These are phyloP conservation scores for Petrocephalus sullivani DNA, from an alignment of 2,797 vertebrate species.

Conservation along the genomic window DNA sequence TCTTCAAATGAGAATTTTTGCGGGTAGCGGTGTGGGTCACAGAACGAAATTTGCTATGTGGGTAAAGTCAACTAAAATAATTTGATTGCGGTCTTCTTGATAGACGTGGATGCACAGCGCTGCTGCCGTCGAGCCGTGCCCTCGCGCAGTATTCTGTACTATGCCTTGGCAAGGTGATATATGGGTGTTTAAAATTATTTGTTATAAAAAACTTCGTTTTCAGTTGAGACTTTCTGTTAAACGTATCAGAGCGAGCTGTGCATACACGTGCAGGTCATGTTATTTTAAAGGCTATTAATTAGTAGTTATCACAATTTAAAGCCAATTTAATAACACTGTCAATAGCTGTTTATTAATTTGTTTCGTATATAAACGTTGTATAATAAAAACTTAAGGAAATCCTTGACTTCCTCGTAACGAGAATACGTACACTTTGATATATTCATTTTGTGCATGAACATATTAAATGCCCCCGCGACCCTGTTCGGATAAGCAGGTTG, in stretches of 20 bases:
- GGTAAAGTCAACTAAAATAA: slow-evolving; percentile 25
- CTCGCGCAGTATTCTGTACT: background rate
- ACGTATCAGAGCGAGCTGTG: background rate
- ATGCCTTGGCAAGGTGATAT: background rate
- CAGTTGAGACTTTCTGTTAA: background rate
- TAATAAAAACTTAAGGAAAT: background rate
- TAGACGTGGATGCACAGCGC: background rate
- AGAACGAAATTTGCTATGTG: slow-evolving; percentile 26
- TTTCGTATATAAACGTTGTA: background rate
- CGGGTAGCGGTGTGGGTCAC: slow-evolving; percentile 30
- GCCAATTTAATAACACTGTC: background rate
- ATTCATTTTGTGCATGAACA: background rate
- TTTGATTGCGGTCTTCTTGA: slow-evolving; percentile 25
- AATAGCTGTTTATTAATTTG: background rate
- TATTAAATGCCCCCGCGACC: background rate
- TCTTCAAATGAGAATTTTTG: slow-evolving; percentile 22
- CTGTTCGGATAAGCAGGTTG: too few relatives aligned
- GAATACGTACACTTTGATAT: background rate
- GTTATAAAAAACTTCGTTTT: background rate
- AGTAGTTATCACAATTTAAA: background rate
- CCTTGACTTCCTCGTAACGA: background rate
- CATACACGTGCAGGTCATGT: background rate
- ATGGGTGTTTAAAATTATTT: background rate
- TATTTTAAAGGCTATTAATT: background rate
- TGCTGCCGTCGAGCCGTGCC: background rate